A percentile compares a stretch with the other conserved stretches of the same genome.
Evolutionary conservation across 2,797 vertebrate genomes (phyloP).

Genomic region (Acrocephalus scirpaceus): DNA sequence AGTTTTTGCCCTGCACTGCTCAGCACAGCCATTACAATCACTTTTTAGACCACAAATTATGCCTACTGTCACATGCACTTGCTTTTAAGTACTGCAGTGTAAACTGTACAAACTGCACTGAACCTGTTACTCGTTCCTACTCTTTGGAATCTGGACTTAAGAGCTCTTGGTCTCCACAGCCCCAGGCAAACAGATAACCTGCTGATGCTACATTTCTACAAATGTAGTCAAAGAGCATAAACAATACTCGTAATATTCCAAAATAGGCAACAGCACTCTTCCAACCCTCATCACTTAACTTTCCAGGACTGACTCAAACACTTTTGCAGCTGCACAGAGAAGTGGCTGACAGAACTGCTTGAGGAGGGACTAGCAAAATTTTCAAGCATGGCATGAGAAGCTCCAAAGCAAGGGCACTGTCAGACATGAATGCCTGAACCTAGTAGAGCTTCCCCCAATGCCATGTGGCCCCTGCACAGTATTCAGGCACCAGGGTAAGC

Average conservation of each 20-base stretch:
- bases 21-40: neutral
- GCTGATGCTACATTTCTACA: neutral
- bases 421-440: neutral
- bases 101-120: neutral
- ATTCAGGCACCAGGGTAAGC: neutral
- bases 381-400: neutral
- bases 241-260: neutral
- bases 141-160: neutral
- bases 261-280: neutral
- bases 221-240: neutral
- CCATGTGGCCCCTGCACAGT: neutral
- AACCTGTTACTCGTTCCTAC: neutral
- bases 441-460: fast-evolving
- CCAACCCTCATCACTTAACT: neutral
- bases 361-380: neutral
- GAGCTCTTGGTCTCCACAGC: neutral
- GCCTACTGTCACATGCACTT: neutral
- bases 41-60: conserved; percentile 22
- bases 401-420: neutral
- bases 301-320: neutral
- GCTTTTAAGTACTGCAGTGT: neutral
- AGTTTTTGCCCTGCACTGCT: neutral
- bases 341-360: neutral
- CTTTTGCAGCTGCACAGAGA: neutral
- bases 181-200: neutral